Evolutionary conservation across 2,113 vertebrate species (phyloP).

Genomic region (Fukomys damarensis): DNA sequence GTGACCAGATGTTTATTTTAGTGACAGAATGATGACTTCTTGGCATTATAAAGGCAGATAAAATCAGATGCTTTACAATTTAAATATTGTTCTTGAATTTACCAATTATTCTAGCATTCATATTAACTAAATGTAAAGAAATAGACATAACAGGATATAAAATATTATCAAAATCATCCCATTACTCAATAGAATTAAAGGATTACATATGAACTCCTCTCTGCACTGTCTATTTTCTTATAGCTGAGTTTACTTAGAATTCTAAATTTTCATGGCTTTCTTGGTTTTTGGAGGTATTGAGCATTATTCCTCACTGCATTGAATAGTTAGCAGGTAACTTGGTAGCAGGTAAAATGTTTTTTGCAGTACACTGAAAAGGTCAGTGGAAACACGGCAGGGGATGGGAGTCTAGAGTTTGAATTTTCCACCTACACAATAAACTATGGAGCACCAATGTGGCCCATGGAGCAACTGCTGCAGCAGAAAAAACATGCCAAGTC

Average conservation of each 20-base stretch:
- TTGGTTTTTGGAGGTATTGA: background rate
- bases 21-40: background rate
- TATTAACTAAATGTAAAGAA: background rate
- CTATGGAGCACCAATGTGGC: background rate
- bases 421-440: constrained; percentile 75
- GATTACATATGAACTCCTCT: background rate
- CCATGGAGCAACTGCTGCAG: constrained; percentile 29
- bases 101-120: background rate
- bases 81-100: background rate
- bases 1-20: background rate
- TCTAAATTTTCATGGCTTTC: background rate
- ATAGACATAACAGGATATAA: background rate
- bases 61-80: background rate
- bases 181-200: background rate
- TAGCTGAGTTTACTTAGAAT: background rate
- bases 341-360: background rate
- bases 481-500: constrained; percentile 10
- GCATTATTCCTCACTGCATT: constrained; percentile 9
- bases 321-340: constrained; percentile 1
- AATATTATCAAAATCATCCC: background rate
- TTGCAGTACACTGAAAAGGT: background rate
- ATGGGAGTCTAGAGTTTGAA: constrained; percentile 43
- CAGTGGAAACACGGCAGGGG: constrained; percentile 57
- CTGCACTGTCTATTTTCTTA: background rate
- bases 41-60: background rate